Evolutionary conservation across 1,140 invertebrate species (phyloP), one percentile per base, ranked within the genome.

Genomic region (Lepidurus arcticus): DNA sequence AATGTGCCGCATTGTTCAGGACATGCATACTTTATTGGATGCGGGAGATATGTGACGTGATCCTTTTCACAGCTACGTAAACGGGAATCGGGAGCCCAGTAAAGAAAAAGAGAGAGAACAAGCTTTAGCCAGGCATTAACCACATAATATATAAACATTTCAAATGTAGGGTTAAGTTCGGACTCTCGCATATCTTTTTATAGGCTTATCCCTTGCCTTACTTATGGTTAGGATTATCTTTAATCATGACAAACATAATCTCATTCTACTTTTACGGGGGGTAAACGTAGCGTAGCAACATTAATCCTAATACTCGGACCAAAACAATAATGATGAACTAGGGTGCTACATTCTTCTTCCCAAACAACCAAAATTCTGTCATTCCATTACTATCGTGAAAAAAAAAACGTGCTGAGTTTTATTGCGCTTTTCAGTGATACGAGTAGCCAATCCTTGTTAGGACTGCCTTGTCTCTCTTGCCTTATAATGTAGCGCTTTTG

Each of bases 1-100:
- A 2, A 87, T 94, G 73, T 89, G 88, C 1, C 87, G 88, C 79
- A 88, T 94, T 81, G 91, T 94, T 26, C 85, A 84, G 34, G 92
- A 94, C 84, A 89, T 95, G 81, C 93, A 94, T 83, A 90, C 90
- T 82, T 90, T 92, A 73, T 90, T 95, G 83, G 94, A 95, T 81
- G 91, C 90, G 82, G 93, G 93, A 1, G 90, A 84, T 73, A 82
- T 85, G 81, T 85, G 81, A 84, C 53, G 53, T 65, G 16, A 65
- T 21, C 4, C 53, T 65, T 65, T 21, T 16, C 53, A 65, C 16
- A 65, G 8, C 53, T 21, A 16, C 13, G 7, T 65, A 65, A n/a
- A 5, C 53, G 53, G 53, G 53, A 34, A 34, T 34, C n/a, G 21
- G 53, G 21, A 65, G 53, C 7, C 1, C 21, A 21, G 6, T 65